These are phyloP conservation scores for Cheracebus regulus DNA, from an alignment of 2,797 vertebrate genomes.

Conservation along the genomic window DNA sequence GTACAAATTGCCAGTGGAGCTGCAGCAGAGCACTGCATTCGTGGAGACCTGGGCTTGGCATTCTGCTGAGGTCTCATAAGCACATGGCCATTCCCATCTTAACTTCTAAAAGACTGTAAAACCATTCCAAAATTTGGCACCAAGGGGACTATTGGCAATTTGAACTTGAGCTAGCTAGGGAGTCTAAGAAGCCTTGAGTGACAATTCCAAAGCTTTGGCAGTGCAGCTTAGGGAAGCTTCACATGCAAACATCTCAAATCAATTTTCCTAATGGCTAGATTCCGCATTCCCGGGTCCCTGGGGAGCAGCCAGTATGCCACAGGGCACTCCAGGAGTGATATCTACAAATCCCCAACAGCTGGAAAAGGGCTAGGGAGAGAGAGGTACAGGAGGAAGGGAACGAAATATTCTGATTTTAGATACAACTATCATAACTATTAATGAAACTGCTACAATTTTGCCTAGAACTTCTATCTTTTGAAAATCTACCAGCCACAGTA, in stretches of 20 bases:
- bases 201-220: constrained; percentile 58
- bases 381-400: neutral
- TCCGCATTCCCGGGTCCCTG: neutral
- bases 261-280: neutral
- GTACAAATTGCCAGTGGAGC: neutral
- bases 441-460: neutral
- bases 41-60: neutral
- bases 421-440: neutral
- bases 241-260: constrained; percentile 10
- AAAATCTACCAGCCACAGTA: constrained; percentile 39
- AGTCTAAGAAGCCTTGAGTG: neutral
- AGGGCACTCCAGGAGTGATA: neutral
- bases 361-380: neutral
- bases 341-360: neutral
- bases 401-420: neutral
- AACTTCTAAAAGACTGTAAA: constrained; percentile 20
- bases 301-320: neutral
- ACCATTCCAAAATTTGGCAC: constrained; percentile 74
- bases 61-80: neutral
- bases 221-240: constrained; percentile 43
- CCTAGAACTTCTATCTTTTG: constrained; percentile 23
- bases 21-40: neutral
- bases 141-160: constrained; percentile 23
- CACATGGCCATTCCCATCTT: neutral
- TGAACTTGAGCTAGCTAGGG: neutral